Base-by-base conservation (phyloP, 2,797 vertebrate genomes). In the Micropoecilia bifurca region DNA sequence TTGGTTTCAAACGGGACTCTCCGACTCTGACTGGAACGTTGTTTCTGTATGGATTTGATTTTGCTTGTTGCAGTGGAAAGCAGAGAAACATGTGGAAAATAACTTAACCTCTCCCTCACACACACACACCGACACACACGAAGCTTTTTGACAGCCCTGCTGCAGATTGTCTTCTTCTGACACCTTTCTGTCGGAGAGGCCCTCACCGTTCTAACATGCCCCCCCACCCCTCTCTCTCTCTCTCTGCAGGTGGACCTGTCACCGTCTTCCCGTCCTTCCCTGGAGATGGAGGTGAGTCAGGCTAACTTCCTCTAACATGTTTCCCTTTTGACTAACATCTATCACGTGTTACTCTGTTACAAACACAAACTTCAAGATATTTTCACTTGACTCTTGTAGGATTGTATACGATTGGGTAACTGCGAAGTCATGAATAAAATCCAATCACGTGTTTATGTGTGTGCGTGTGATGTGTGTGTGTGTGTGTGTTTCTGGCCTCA, bases 241-340 rank as follows among this genome's bases (percentile, higher is more conserved):
- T 90, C 30, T 90, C 90, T 92, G 50, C 90, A 96, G 96, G 95
- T 96, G 43, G 94, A 96, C 81, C 74, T 96, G 85, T 91, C 95
- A 68, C 83, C 93, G 20, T 86, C 92, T 5, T 92, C 93, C 18
- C 94, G 91, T 79, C 93, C 82, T 41, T 90, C 94, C 63, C 90
- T 95, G 33, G 94, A 96, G 95, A 90, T 95, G 33, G 94, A 96
- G 95, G 96, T 96, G 91, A 96, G 96, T 93, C 39, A 12, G 53
- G 55, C n/a, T 18, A 45, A 20, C 74, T 30, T 20, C 16, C 18
- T 73, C 22, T 28, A 47, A 46, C 18, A 22, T 66, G 33, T 36
- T 43, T 66, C 12, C 41, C 25, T 69, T n/a, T 6, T 69, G 22
- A 22, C 22, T 8, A 28, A 8, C 39, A 20, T n/a, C 5, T 71